Evolutionary conservation across 2,113 vertebrate genomes (phyloP), one percentile per base, ranked within the genome.

Genomic region (Atrichornis clamosus): DNA sequence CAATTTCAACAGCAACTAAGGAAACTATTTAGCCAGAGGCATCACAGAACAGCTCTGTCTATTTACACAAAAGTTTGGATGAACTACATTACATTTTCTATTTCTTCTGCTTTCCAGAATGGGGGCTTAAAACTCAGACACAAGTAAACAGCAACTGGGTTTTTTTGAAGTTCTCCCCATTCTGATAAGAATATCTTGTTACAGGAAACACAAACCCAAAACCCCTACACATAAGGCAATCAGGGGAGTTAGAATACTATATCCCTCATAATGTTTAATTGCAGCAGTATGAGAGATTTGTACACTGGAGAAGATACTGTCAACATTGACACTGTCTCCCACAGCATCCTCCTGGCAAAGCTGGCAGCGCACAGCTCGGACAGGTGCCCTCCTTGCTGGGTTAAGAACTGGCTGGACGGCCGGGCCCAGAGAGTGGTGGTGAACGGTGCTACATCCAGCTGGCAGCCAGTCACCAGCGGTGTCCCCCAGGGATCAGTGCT

Each of bases 1-100:
- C 56, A n/a, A 22, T 93, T 96, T 91, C 87, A 93, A 52, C 79
- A 91, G 42, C 56, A 95, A 10, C 35, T 58, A 60, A 84, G 63
- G 42, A 84, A 96, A 94, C 42, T 24, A 32, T 84, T 89, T 90
- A 96, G 80, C 85, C 72, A 53, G 84, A 74, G 53, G 28, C 52
- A 74, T 42, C 56, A 35, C 1, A 2, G 28, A 86, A 80, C 21
- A 68, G 33, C 30, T 80, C 33, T 63, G 18, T 47, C 39, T 63
- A 30, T 47, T 60, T 53, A 55, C 47, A 55, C 30, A 81, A 69
- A 46, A 70, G 72, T 35, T 35, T 68, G 9, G 27, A 73, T 56
- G 16, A 87, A 63, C 13, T 28, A 13, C 35, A 62, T 50, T 70
- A 19, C 7, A 49, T 85, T 79, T 88, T 76, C 30, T 80, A 20